Base-by-base conservation (phyloP, 2,888 invertebrate species). In the Epistrophe eligans region DNA sequence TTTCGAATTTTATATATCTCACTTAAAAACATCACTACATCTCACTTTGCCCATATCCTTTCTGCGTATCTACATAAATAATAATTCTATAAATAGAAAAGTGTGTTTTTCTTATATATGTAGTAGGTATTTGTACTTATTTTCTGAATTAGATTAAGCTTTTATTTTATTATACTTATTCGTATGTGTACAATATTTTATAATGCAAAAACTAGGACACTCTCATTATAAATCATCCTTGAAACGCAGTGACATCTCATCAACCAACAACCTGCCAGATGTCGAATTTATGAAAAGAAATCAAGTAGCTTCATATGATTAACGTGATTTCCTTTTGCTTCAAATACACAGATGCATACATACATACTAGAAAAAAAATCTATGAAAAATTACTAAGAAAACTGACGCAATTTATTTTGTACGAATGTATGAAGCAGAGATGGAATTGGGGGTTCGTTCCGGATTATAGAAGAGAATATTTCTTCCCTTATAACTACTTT, bases 231-330 rank as follows among this genome's bases (percentile, higher is more conserved):
- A 52, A 52, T 52, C 52, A 52, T 28, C 13, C 13, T 52, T 15
- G 28, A 32, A 55, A 55, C 28, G 28, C 55, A 55, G 52, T 55
- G 52, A 28, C 52, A 55, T 28, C 7, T 28, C 28, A 28, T 55
- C 28, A 55, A 55, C 55, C 55, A 55, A 15, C 55, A 55, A 55
- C 55, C n/a, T 55, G 28, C 55, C 28, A 55, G 28, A 55, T 55
- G 55, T 55, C 55, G 55, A 55, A 55, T 55, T 55, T 55, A n/a
- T 55, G 52, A 55, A 55, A 55, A 28, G 28, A 6, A 55, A 55
- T 55, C 28, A 55, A 32, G 55, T 55, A 55, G 55, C 55, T 55
- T 32, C 9, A 32, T 55, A 28, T 35, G 35, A 55, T 55, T 10
- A 55, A 55, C 55, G 55, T 55, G 55, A 55, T 55, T 55, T 55